Base-by-base conservation (phyloP, 1,140 invertebrate genomes). In the Coboldia fuscipes region DNA sequence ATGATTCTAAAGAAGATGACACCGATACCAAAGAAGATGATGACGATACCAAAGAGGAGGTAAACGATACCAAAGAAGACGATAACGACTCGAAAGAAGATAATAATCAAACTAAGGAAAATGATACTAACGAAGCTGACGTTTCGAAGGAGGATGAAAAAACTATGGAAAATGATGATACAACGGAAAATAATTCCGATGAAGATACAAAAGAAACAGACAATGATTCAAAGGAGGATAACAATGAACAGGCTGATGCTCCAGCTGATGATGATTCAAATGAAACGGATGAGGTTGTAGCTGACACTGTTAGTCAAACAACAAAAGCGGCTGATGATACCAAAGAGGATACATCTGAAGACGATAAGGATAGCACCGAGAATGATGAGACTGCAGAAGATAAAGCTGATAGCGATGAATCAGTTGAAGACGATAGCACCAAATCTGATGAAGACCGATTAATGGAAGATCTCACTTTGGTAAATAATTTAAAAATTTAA, bases 381-480 rank as follows among this genome's bases (percentile, higher is more conserved):
- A 18, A 36, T 12, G 35, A 18, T 18, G 29, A 36, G 9, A 36
- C 19, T 36, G 47, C 6, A 26, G 30, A 34, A 24, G 14, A 16
- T 36, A 31, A 43, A 50, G 43, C 40, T 9, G 17, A 35, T 10
- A 28, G 33, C 10, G 35, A 28, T 13, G 28, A 29, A 9, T 9
- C 13, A 13, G 13, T 9, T 7, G 6, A 6, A 12, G 28, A 29
- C n/a, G n/a, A 24, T 24, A 7, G n/a, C 6, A 13, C 10, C 14
- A 13, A 29, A 9, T 7, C 7, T 12, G 15, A 29, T 13, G 28
- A 29, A 15, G 28, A 29, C 6, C 7, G 14, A 15, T 14, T 20
- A 1, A 42, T 52, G 36, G 34, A 57, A 34, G 63, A 57, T 29
- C 45, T 56, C 0, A 36, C 58, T 19, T 52, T 62, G 0, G n/a